Conservation (phyloP, 2,797 vertebrate species). For the Cygnus olor region DNA sequence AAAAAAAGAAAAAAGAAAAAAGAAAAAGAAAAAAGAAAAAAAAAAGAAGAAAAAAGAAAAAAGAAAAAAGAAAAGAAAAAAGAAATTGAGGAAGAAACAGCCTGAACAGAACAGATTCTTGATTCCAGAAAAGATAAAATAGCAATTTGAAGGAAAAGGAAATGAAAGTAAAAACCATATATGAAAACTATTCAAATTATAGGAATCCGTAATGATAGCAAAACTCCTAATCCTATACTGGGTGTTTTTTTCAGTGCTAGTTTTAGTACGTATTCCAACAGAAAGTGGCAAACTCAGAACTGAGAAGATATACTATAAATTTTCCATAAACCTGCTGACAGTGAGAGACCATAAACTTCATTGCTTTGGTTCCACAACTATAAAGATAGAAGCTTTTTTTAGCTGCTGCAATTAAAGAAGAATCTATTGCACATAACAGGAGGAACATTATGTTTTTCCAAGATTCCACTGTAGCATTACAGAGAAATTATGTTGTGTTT, state of each 20-base stretch:
- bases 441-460: slow-evolving; percentile 74
- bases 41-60: too few relatives aligned
- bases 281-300: slow-evolving; percentile 32
- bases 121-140: slow-evolving; percentile 6
- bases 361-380: slow-evolving; percentile 57
- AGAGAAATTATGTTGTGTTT: slow-evolving; percentile 57
- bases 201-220: neutral
- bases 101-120: neutral
- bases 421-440: slow-evolving; percentile 63
- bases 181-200: neutral
- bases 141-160: neutral
- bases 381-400: slow-evolving; percentile 70
- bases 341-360: slow-evolving; percentile 56
- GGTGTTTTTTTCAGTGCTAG: neutral
- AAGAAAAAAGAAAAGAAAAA: neutral
- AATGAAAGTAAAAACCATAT: neutral
- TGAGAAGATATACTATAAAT: slow-evolving; percentile 44
- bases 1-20: too few relatives aligned
- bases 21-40: too few relatives aligned
- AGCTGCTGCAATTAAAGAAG: slow-evolving; percentile 71
- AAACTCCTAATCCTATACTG: neutral
- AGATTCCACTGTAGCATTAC: slow-evolving; percentile 71
- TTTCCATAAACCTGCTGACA: slow-evolving; percentile 61
- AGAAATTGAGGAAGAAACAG: neutral
- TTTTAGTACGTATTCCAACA: slow-evolving; percentile 24